Conservation (phyloP, 2,888 invertebrate species). For the Spilosoma lubricipeda region DNA sequence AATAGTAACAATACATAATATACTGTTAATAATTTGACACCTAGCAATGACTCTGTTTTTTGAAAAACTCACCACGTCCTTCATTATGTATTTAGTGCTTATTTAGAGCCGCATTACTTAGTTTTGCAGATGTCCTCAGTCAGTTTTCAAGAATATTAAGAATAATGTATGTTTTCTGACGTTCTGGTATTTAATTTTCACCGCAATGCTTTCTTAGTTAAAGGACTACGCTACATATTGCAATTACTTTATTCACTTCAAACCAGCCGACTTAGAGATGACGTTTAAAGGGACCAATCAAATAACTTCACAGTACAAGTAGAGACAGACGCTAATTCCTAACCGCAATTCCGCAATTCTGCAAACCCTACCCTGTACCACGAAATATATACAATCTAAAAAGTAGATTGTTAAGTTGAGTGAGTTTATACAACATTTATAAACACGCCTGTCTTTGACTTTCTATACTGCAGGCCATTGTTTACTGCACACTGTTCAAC, state of each 20-base stretch:
- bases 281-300: neutral
- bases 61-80: neutral
- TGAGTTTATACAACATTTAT: slow-evolving; percentile 43
- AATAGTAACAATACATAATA: too few species aligned
- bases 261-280: neutral
- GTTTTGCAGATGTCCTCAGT: neutral
- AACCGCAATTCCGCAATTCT: too few species aligned
- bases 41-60: too few species aligned
- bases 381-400: slow-evolving; percentile 29
- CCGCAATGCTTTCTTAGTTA: neutral
- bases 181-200: neutral
- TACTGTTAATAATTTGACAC: too few species aligned
- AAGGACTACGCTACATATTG: neutral
- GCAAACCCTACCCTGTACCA: slow-evolving; percentile 23
- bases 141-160: neutral
- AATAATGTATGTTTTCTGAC: neutral
- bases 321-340: neutral
- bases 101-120: too few species aligned
- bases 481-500: slow-evolving; percentile 16
- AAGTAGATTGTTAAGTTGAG: slow-evolving; percentile 45
- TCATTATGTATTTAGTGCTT: neutral
- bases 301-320: neutral
- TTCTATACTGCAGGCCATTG: slow-evolving; percentile 20
- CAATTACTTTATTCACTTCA: neutral
- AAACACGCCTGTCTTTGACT: slow-evolving; percentile 29